Evolutionary conservation across 1,140 invertebrate species (phyloP), one percentile per base, ranked within the genome.

Genomic region (Thalassaphorura encarpata): DNA sequence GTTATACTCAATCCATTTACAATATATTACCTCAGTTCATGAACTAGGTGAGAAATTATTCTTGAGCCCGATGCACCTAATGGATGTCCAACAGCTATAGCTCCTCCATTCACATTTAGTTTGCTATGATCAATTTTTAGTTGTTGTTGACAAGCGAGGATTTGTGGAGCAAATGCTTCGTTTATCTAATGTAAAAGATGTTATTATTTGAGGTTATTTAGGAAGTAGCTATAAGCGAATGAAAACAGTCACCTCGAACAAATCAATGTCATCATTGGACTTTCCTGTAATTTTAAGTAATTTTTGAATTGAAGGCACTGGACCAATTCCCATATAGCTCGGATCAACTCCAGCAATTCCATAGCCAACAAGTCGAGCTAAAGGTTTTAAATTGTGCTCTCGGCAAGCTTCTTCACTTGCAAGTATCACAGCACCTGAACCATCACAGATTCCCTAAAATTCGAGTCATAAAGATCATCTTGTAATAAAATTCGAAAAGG

Each of bases 171-270:
- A n/a, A n/a, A n/a, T n/a, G n/a, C n/a, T n/a, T n/a, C n/a, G n/a
- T n/a, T n/a, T n/a, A n/a, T n/a, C n/a, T n/a, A n/a, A n/a, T n/a
- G n/a, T n/a, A n/a, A n/a, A n/a, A n/a, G n/a, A n/a, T n/a, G n/a
- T n/a, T n/a, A n/a, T n/a, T n/a, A n/a, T n/a, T n/a, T n/a, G n/a
- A n/a, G n/a, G n/a, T n/a, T n/a, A n/a, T n/a, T n/a, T n/a, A n/a
- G n/a, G n/a, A n/a, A n/a, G n/a, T n/a, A n/a, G n/a, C n/a, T n/a
- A n/a, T n/a, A n/a, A n/a, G n/a, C n/a, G n/a, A n/a, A n/a, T n/a
- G n/a, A n/a, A n/a, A n/a, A n/a, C n/a, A n/a, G n/a, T n/a, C n/a
- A 96, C 91, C 76, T 98, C 95, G 67, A 97, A 72, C 23, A 97
- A 72, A 70, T 96, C 93, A 61, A 98, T 84, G 66, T 97, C 85